These are phyloP conservation scores for Meloe dianella DNA, from an alignment of 2,888 invertebrate species.

Conservation along the genomic window DNA sequence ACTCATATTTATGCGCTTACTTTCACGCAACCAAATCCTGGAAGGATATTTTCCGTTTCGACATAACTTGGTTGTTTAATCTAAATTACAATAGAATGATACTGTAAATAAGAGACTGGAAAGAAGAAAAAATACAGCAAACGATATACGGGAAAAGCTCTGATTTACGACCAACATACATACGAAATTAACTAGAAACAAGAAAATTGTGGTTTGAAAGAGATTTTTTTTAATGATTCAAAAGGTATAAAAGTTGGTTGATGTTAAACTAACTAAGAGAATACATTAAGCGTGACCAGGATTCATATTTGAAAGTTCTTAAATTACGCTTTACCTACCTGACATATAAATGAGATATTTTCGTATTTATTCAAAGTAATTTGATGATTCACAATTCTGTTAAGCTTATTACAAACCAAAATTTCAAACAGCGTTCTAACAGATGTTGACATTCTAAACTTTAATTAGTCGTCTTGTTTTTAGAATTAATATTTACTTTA, in stretches of 20 bases:
- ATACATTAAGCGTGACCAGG: background rate
- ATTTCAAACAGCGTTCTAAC: background rate
- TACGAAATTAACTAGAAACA: background rate
- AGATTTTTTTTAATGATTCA: slow-evolving; percentile 23
- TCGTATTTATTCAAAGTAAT: background rate
- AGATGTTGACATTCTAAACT: background rate
- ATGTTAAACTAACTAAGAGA: background rate
- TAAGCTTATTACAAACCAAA: background rate
- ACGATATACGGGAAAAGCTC: background rate
- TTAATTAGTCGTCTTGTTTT: no score
- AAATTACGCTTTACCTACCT: background rate
- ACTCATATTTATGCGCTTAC: slow-evolving; percentile 1
- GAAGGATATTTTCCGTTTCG: background rate
- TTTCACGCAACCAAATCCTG: slow-evolving; percentile 6
- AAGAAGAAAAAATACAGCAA: background rate
- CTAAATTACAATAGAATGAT: slow-evolving; percentile 12
- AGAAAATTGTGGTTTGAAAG: background rate
- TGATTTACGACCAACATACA: slow-evolving; percentile 3
- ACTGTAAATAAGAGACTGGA: background rate
- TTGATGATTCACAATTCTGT: background rate
- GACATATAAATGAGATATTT: background rate
- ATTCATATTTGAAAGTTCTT: background rate
- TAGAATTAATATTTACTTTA: no score
- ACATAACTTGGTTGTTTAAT: background rate
- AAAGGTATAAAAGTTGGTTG: slow-evolving; percentile 11